Evolutionary conservation across 2,888 invertebrate species (phyloP).

Genomic region (Erebia aethiops): DNA sequence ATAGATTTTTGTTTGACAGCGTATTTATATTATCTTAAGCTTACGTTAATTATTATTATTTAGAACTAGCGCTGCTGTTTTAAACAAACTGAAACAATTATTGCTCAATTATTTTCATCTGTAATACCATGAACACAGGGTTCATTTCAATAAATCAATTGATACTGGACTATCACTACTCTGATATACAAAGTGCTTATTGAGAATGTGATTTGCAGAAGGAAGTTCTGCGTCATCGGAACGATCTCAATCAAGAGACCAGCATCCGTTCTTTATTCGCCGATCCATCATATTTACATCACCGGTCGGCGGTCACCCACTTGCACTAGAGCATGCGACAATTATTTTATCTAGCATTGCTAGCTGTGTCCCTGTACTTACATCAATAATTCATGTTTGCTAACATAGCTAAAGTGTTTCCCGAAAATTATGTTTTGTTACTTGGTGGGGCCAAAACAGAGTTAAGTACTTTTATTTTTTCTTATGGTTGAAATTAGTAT

Average conservation of each 20-base stretch:
- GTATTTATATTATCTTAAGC: too few species aligned
- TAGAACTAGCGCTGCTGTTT: neutral
- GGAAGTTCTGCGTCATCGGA: constrained; percentile 43
- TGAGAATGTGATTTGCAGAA: constrained; percentile 34
- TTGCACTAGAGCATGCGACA: constrained; percentile 20
- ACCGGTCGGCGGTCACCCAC: constrained; percentile 1
- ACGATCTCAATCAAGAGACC: constrained; percentile 42
- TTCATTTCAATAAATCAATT: neutral
- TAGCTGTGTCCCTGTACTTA: neutral
- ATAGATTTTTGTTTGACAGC: too few species aligned
- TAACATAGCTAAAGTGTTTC: too few species aligned
- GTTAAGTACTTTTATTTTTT: too few species aligned
- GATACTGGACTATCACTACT: constrained; percentile 11
- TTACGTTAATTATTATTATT: too few species aligned
- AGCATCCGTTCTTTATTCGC: constrained; percentile 56
- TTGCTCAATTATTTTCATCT: constrained; percentile 9
- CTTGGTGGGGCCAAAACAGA: too few species aligned
- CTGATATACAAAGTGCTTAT: constrained; percentile 12
- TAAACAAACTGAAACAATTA: constrained; percentile 8
- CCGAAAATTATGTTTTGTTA: too few species aligned
- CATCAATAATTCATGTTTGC: too few species aligned
- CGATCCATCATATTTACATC: constrained; percentile 61
- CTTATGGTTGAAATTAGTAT: too few species aligned
- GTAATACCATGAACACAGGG: neutral
- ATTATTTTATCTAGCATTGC: constrained; percentile 8